Conservation (phyloP, 2,888 invertebrate species). For the Hirtodrosophila alboralis region DNA sequence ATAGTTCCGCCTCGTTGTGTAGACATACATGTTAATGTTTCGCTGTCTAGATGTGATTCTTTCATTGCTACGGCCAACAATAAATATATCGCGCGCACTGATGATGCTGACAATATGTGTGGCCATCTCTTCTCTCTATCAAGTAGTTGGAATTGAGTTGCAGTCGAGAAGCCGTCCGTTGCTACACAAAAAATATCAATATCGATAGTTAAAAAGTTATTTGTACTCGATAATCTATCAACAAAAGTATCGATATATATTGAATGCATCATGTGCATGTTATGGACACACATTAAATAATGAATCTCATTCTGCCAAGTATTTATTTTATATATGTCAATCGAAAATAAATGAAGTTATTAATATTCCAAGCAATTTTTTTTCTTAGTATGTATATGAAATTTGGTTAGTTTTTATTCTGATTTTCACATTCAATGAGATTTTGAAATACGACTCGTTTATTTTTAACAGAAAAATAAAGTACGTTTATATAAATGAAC, state of each 20-base stretch:
- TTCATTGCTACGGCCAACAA: slow-evolving; percentile 79
- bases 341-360: slow-evolving; percentile 31
- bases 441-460: not conserved
- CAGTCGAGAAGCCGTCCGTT: slow-evolving; percentile 64
- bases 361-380: slow-evolving; percentile 10
- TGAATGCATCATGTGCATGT: too few relatives aligned
- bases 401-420: slow-evolving; percentile 1
- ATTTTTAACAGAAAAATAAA: slow-evolving; percentile 28
- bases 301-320: slow-evolving; percentile 34
- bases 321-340: slow-evolving; percentile 31
- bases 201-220: too few relatives aligned
- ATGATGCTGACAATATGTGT: slow-evolving; percentile 39
- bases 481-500: not conserved
- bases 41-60: slow-evolving; percentile 82
- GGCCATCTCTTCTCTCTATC: slow-evolving; percentile 40
- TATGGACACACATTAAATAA: too few relatives aligned
- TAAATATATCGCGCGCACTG: slow-evolving; percentile 81
- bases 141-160: slow-evolving; percentile 75
- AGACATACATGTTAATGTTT: slow-evolving; percentile 87
- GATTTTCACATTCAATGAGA: not conserved
- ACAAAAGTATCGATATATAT: too few relatives aligned
- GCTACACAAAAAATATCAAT: too few relatives aligned
- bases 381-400: slow-evolving; percentile 4
- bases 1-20: slow-evolving; percentile 87
- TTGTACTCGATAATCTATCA: too few relatives aligned